These are phyloP conservation scores for Phalera bucephala DNA, from an alignment of 2,888 invertebrate genomes.

Conservation along the genomic window DNA sequence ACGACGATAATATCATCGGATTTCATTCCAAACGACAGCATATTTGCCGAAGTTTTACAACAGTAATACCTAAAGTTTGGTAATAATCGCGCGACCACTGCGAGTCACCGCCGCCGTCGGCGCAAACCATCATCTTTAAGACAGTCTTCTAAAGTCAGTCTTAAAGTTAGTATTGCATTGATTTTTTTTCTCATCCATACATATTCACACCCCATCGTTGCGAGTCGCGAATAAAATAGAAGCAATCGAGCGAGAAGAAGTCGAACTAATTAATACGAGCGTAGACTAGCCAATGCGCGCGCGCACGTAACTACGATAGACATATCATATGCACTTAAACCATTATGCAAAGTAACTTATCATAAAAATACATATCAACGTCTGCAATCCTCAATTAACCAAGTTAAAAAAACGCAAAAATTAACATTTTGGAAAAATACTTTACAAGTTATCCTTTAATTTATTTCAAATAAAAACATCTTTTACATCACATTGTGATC, in stretches of 20 bases:
- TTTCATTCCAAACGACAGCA: conserved; percentile 21
- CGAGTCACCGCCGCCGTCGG: conserved; percentile 17
- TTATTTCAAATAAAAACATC: conserved; percentile 75
- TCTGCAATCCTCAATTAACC: conserved; percentile 60
- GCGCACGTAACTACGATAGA: conserved; percentile 39
- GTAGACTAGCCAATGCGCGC: conserved; percentile 9
- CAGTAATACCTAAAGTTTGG: conserved; percentile 55
- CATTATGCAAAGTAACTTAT: conserved; percentile 67
- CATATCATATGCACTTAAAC: conserved; percentile 55
- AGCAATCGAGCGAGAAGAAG: conserved; percentile 48
- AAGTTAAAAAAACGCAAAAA: conserved; percentile 71
- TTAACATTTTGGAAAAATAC: conserved; percentile 79
- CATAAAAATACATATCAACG: conserved; percentile 62
- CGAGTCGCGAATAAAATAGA: conserved; percentile 50
- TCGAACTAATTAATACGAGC: conserved; percentile 27
- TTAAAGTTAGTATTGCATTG: conserved; percentile 80
- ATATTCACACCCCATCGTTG: conserved; percentile 47
- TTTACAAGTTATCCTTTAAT: conserved; percentile 74
- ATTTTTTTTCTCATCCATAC: conserved; percentile 61
- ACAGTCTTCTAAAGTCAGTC: conserved; percentile 83
- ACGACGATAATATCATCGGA: conserved; percentile 29
- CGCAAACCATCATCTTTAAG: conserved; percentile 62
- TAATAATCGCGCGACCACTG: conserved; percentile 39
- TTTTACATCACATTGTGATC: conserved; percentile 80
- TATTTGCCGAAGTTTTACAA: conserved; percentile 27